A percentile compares a stretch with the other conserved stretches of the same genome.
Evolutionary conservation across 2,797 vertebrate species (phyloP).

Genomic region (Crax fasciolata): DNA sequence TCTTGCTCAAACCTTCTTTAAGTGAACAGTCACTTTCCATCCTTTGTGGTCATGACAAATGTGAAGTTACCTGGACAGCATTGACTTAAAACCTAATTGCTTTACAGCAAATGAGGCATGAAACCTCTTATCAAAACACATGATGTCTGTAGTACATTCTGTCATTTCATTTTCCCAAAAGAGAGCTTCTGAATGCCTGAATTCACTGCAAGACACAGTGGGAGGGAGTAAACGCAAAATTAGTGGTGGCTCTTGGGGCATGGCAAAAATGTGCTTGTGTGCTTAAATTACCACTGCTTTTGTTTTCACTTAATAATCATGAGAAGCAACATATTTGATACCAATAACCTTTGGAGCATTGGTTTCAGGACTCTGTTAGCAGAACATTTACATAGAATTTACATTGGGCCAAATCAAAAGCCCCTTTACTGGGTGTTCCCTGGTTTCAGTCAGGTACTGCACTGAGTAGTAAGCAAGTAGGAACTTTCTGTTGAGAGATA

Average conservation of each 20-base stretch:
- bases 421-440: not conserved
- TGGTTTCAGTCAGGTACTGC: not conserved
- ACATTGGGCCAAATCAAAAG: not conserved
- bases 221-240: not conserved
- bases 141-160: not conserved
- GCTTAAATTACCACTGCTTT: not conserved
- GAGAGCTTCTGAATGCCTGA: not conserved
- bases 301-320: not conserved
- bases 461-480: not conserved
- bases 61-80: slow-evolving; percentile 16
- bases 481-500: not conserved
- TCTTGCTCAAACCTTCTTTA: not conserved
- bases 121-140: slow-evolving; percentile 72
- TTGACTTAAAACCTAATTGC: slow-evolving; percentile 67
- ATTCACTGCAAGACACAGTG: not conserved
- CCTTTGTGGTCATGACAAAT: slow-evolving; percentile 47
- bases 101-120: slow-evolving; percentile 72
- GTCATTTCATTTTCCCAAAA: slow-evolving; percentile 36
- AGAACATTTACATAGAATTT: not conserved
- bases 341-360: too few relatives aligned
- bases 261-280: not conserved
- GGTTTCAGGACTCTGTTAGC: not conserved
- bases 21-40: not conserved
- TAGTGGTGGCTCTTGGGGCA: not conserved
- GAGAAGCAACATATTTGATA: not conserved